Percentiles rank a stretch among this genome's conserved stretches.
Conservation (phyloP, 2,113 vertebrate species). For the Gnathochromis pfefferi region DNA sequence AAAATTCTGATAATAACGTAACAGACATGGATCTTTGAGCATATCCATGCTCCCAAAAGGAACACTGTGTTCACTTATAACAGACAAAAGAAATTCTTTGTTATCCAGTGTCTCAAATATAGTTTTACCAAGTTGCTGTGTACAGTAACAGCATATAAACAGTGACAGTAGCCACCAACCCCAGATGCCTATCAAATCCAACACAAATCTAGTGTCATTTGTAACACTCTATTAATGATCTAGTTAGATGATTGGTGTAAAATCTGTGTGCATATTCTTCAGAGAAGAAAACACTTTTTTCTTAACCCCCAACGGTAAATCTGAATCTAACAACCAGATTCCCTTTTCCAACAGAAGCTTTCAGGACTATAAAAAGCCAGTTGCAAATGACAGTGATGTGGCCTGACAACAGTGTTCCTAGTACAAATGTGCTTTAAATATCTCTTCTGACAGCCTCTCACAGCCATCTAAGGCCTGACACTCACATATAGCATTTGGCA, state of each 20-base stretch:
- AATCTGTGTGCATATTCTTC: not conserved
- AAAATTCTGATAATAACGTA: not conserved
- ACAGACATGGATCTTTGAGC: not conserved
- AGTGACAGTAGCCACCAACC: not conserved
- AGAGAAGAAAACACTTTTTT: not conserved
- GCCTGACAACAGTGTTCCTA: conserved; percentile 27
- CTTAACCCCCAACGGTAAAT: not conserved
- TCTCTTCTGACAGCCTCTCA: conserved; percentile 21
- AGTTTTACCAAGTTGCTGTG: not conserved
- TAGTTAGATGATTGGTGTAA: not conserved
- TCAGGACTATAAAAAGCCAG: conserved; percentile 46
- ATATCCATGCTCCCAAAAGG: not conserved
- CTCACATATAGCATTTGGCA: conserved; percentile 48
- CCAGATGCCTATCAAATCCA: not conserved
- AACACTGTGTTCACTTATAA: not conserved
- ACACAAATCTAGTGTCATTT: not conserved
- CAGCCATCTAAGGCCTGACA: conserved; percentile 48
- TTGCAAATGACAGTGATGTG: conserved; percentile 32
- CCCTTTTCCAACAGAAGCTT: not conserved
- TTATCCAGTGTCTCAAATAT: not conserved
- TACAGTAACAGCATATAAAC: not conserved
- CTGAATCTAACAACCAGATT: not conserved
- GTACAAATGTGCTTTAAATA: conserved; percentile 49
- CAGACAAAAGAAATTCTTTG: not conserved
- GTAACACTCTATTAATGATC: not conserved